Percentiles rank a stretch among this genome's conserved stretches.
These are phyloP conservation scores for Notothenia rossii DNA, from an alignment of 2,113 vertebrate species.

Conservation along the genomic window DNA sequence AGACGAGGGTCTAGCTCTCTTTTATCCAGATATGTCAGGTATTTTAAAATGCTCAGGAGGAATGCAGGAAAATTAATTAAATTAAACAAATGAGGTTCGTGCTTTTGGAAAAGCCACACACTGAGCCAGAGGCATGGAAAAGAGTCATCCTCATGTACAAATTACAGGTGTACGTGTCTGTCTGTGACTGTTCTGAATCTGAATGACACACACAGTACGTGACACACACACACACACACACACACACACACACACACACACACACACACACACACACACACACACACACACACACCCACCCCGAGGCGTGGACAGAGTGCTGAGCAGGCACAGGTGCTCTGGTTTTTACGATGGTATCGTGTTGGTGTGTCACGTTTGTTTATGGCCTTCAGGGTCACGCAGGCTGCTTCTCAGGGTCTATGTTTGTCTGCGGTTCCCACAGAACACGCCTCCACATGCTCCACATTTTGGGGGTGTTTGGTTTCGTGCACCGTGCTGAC, in stretches of 20 bases:
- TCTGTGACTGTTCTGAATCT: conserved; percentile 36
- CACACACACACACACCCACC: conserved; percentile 15
- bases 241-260: conserved; percentile 36
- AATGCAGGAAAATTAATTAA: conserved; percentile 69
- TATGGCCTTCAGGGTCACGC: conserved; percentile 72
- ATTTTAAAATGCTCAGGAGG: conserved; percentile 26
- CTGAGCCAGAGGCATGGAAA: conserved; percentile 74
- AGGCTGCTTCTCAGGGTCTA: conserved; percentile 70
- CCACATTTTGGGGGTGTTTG: conserved; percentile 79
- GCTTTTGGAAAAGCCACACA: conserved; percentile 73
- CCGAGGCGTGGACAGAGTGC: conserved; percentile 29
- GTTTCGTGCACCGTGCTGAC: conserved; percentile 76
- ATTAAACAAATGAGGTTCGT: conserved; percentile 72
- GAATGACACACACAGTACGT: too few relatives aligned
- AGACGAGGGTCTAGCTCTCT: neutral
- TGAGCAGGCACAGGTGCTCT: conserved; percentile 75
- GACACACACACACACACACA: conserved; percentile 1
- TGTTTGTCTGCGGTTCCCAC: conserved; percentile 72
- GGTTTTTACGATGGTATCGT: conserved; percentile 73
- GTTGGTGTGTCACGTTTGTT: conserved; percentile 77
- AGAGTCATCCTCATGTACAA: conserved; percentile 70
- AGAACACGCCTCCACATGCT: conserved; percentile 83
- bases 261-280: neutral
- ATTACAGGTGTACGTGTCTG: conserved; percentile 80
- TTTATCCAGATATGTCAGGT: neutral